Evolutionary conservation across 2,888 invertebrate species (phyloP), one percentile per base, ranked within the genome.

Genomic region (Creontiades dilutus): DNA sequence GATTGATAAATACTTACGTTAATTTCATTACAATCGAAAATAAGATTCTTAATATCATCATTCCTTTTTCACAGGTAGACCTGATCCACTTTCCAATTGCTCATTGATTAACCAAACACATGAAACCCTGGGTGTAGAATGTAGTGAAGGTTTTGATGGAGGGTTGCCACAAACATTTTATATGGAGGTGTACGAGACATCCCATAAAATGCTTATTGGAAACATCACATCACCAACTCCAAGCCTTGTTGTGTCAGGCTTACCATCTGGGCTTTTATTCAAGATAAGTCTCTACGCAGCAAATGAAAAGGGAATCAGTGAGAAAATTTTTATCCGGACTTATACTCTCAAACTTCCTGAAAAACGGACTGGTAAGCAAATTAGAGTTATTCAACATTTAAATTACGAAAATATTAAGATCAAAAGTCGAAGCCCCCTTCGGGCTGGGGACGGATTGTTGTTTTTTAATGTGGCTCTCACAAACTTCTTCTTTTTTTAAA

Each of bases 131-230:
- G 95, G 95, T 93, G 95, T 96, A 91, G 96, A 96, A 93, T 97
- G 96, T 93, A 93, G 94, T 47, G 96, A 96, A 92, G 96, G 96
- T 90, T 96, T 96, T 93, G 96, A 96, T 93, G 96, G 96, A 19
- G 96, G 96, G 75, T 94, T 96, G 90, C 94, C 95, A 91, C 96
- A 96, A 93, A 95, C 95, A 93, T 96, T 96, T 93, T 94, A 95
- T 92, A 95, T 96, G 94, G 96, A 96, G 93, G 95, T 96, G 91
- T 95, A 95, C 93, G 94, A 95, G 92, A 93, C 94, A 93, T 94
- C 94, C n/a, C 90, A 89, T 19, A 89, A 91, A 92, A 94, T 93
- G 91, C 93, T 95, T 91, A 94, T 95, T 57, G 94, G 94, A 93
- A 95, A 95, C 93, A 94, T 95, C 91, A 95, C 95, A 57, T 94